Evolutionary conservation across 2,113 vertebrate genomes (phyloP), one percentile per base, ranked within the genome.

Genomic region (Hemichromis elongatus): DNA sequence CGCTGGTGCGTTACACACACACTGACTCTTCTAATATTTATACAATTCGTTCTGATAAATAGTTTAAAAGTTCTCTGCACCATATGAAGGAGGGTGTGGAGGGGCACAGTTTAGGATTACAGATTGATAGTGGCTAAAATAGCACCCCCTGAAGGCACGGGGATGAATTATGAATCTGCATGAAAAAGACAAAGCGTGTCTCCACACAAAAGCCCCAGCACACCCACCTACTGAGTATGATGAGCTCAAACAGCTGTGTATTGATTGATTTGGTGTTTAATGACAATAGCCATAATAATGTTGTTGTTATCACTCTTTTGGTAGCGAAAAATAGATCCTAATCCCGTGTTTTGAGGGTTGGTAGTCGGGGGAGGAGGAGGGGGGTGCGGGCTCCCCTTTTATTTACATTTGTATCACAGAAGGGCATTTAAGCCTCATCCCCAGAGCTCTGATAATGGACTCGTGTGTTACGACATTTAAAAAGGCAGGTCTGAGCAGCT

Each of bases 391-490:
- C 19, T 79, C 63, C 59, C 53, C 63, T 85, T 90, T 84, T 89
- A 80, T 92, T 92, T 90, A 80, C 77, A 79, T 56, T 66, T 55
- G 79, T 84, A 91, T 88, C 73, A 84, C 79, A 90, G 85, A 85
- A 55, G 56, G 75, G 79, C 87, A 88, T 91, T 89, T 89, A 91
- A 91, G 79, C 86, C 79, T 81, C 13, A 18, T 88, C 90, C 88
- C 86, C 5, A 5, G 85, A 80, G 93, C 66, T 54, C 77, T 80
- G 77, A 80, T 92, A 84, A 94, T 94, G 88, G 94, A 93, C 90
- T 84, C 85, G 21, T 90, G 90, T 90, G 88, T 93, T 92, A 93
- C 83, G 90, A 93, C 94, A 93, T 95, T 95, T 95, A 89, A 93
- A 91, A 91, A 93, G 89, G 79, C 88, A 86, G 84, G 84, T 61